Conservation (phyloP, 1,140 invertebrate genomes). For the Drosophila jambulina region DNA sequence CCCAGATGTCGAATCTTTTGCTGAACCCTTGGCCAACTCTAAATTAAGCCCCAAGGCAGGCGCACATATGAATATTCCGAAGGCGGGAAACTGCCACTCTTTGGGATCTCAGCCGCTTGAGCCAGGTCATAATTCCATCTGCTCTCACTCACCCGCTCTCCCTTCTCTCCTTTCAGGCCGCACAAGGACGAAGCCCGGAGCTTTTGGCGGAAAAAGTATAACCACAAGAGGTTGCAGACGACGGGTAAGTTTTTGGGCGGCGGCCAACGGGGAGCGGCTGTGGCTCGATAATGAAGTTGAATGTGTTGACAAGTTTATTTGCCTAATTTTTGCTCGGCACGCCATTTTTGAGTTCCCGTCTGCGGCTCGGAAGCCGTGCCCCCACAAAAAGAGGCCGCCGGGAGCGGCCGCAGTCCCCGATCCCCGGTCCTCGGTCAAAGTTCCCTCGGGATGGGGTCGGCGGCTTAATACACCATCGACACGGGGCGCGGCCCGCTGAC, state of each 20-base stretch:
- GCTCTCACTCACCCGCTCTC: neutral
- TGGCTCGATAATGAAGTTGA: conserved; percentile 68
- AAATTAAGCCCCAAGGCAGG: conserved; percentile 47
- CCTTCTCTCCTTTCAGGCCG: conserved; percentile 15
- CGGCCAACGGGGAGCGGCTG: conserved; percentile 26
- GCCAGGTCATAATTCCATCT: conserved; percentile 21
- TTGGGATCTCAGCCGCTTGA: conserved; percentile 21
- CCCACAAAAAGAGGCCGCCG: conserved; percentile 39
- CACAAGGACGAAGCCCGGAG: conserved; percentile 6
- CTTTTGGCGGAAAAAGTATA: neutral
- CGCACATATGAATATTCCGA: conserved; percentile 53
- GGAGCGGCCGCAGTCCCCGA: conserved; percentile 25
- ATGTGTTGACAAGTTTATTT: conserved; percentile 77
- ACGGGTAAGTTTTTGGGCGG: conserved; percentile 50
- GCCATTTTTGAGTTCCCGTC: conserved; percentile 62
- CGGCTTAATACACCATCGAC: conserved; percentile 30
- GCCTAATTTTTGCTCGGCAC: conserved; percentile 65
- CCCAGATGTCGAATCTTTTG: conserved; percentile 16
- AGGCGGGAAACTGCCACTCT: neutral
- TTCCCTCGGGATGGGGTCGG: neutral
- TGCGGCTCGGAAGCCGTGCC: conserved; percentile 10
- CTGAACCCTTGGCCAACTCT: conserved; percentile 26
- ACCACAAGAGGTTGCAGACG: conserved; percentile 30
- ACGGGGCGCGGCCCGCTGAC: conserved; percentile 44
- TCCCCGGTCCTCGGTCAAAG: neutral